Evolutionary conservation across 2,797 vertebrate genomes (phyloP), one percentile per base, ranked within the genome.

Genomic region (Neomorphus geoffroyi): DNA sequence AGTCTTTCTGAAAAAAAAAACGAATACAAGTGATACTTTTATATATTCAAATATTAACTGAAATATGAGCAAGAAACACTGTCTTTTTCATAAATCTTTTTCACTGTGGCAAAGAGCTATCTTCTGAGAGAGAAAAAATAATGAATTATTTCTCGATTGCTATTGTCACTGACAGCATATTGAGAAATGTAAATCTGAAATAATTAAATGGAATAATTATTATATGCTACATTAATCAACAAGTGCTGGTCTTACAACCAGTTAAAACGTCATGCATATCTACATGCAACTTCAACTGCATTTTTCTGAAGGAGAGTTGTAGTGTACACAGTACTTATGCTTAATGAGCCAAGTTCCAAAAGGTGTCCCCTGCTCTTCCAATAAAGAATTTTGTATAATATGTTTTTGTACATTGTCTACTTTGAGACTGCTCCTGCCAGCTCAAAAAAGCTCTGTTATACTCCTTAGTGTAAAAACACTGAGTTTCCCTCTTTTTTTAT

Each of bases 1-100:
- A 92, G 28, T 84, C 69, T 70, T n/a, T 69, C 61, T 62, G 75
- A 61, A 91, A 87, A 95, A n/a, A 92, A n/a, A n/a, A 23, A 48
- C 13, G 67, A 86, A 90, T 41, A 13, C 53, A 86, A 78, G 28
- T 41, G 19, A 71, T 57, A 5, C 2, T 43, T 77, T 87, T 85
- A 86, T 67, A 65, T 90, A 53, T 94, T 86, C 43, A 78, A 61
- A 82, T 26, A 43, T 75, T 48, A n/a, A 28, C 1, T 79, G 41
- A 88, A 93, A 88, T 23, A 66, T 37, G 53, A 66, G 82, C 8
- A 86, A 80, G 66, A 86, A 73, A 16, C n/a, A 64, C 18, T 30
- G 6, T 23, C 32, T 81, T 83, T 91, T 86, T 53, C 48, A 86
- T 78, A 82, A 77, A 87, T 72, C 13, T 85, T 5, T 69, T 90